Evolutionary conservation across 1,140 invertebrate genomes (phyloP).

Genomic region (Sweltsa coloradensis): DNA sequence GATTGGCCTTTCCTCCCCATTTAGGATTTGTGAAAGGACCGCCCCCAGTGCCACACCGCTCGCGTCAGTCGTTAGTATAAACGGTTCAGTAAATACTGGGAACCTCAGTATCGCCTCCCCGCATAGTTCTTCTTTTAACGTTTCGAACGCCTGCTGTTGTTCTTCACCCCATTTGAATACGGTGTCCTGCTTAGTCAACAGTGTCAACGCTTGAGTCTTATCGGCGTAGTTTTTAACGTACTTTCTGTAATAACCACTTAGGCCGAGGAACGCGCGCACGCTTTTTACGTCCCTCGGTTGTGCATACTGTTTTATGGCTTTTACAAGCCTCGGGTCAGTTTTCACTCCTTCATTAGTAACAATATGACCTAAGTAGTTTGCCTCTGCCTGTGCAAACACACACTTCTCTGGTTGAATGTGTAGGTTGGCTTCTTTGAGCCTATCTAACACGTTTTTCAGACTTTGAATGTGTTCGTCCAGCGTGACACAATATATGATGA

Average conservation of each 20-base stretch:
- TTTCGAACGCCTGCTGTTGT: constrained; percentile 24
- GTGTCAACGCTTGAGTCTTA: constrained; percentile 19
- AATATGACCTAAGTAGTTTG: constrained; percentile 4
- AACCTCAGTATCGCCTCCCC: constrained; percentile 24
- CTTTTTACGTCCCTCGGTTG: constrained; percentile 11
- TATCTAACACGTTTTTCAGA: constrained; percentile 25
- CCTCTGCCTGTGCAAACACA: too few relatives aligned
- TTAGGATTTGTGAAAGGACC: constrained; percentile 22
- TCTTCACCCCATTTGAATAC: constrained; percentile 3
- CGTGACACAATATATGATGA: too few relatives aligned
- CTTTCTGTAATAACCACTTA: constrained; percentile 26
- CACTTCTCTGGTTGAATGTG: too few relatives aligned
- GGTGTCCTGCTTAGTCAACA: constrained; percentile 16
- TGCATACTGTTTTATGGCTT: constrained; percentile 11
- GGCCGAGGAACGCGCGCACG: constrained; percentile 26
- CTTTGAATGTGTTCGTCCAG: constrained; percentile 24
- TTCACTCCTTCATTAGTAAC: constrained; percentile 12
- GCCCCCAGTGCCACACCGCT: constrained; percentile 21
- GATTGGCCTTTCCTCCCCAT: constrained; percentile 19
- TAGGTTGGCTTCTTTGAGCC: constrained; percentile 20
- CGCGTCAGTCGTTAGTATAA: constrained; percentile 24
- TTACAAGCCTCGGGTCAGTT: constrained; percentile 13
- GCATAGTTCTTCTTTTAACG: constrained; percentile 26
- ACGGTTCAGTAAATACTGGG: constrained; percentile 17
- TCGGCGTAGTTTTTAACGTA: constrained; percentile 20